A percentile compares a stretch with the other conserved stretches of the same genome.
These are phyloP conservation scores for Urophycis tenuis DNA, from an alignment of 2,797 vertebrate species.

Conservation along the genomic window DNA sequence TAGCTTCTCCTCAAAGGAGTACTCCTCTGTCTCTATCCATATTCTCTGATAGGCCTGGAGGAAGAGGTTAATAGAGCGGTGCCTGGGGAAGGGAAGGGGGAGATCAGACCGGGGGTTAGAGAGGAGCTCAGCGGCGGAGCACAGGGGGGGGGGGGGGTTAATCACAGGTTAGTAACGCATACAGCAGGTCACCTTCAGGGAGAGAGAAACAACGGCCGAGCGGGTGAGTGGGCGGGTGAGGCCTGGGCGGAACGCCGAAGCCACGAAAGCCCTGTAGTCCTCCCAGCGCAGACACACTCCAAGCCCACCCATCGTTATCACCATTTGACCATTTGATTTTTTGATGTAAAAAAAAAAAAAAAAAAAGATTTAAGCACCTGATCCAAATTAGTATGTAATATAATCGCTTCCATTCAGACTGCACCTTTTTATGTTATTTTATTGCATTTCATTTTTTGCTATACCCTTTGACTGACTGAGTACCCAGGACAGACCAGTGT, in stretches of 20 bases:
- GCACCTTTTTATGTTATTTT: not conserved
- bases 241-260: too few relatives aligned
- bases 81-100: conserved; percentile 75
- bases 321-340: not conserved
- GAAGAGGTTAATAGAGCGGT: conserved; percentile 99
- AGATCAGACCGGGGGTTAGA: conserved; percentile 5
- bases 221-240: not conserved
- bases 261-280: too few relatives aligned
- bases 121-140: conserved; percentile 52
- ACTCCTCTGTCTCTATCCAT: conserved; percentile 99
- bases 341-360: not conserved
- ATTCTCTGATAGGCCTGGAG: conserved; percentile 99
- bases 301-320: not conserved
- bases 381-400: not conserved
- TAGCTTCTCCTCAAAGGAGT: conserved; percentile 99
- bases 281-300: not conserved
- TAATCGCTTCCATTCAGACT: not conserved
- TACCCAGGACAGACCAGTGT: conserved; percentile 69
- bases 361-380: not conserved
- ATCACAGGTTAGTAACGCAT: conserved; percentile 69
- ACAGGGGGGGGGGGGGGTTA: conserved; percentile 63
- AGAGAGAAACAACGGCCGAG: conserved; percentile 6
- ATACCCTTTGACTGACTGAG: not conserved
- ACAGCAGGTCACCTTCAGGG: conserved; percentile 76
- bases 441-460: too few relatives aligned